These are phyloP conservation scores for Neolamprologus ventralis DNA, from an alignment of 2,113 vertebrate genomes.

Conservation along the genomic window DNA sequence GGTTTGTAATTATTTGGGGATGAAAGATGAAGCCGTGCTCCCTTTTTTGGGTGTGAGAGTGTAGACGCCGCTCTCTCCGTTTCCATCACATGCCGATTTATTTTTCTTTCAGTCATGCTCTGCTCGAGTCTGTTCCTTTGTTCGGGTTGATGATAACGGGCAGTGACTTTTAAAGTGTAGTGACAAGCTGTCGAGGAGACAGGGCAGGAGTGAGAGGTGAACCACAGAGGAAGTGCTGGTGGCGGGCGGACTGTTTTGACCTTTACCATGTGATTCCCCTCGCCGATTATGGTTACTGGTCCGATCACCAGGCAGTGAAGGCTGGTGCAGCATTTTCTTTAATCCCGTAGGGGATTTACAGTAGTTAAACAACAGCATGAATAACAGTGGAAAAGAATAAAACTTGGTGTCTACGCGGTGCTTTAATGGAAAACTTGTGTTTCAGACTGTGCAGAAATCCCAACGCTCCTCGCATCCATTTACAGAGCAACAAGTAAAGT, in stretches of 20 bases:
- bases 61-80: background rate
- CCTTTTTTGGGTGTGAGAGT: background rate
- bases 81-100: background rate
- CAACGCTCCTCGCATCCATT: background rate
- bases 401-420: background rate
- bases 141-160: background rate
- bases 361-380: background rate
- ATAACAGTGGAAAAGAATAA: background rate
- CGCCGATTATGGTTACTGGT: background rate
- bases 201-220: background rate
- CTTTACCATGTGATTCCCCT: conserved; percentile 10
- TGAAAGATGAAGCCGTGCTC: background rate
- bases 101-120: background rate
- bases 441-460: background rate
- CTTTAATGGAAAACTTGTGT: background rate
- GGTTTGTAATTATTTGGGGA: background rate
- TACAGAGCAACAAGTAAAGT: background rate
- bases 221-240: background rate
- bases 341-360: background rate
- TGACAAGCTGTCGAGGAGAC: background rate
- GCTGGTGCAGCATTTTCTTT: background rate
- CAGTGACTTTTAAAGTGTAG: background rate
- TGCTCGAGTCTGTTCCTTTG: background rate
- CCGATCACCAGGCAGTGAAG: background rate
- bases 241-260: background rate